phyloP scores from a whole-genome alignment of 2,113 vertebrate genomes.

The Sigmodon hispidus region DNA sequence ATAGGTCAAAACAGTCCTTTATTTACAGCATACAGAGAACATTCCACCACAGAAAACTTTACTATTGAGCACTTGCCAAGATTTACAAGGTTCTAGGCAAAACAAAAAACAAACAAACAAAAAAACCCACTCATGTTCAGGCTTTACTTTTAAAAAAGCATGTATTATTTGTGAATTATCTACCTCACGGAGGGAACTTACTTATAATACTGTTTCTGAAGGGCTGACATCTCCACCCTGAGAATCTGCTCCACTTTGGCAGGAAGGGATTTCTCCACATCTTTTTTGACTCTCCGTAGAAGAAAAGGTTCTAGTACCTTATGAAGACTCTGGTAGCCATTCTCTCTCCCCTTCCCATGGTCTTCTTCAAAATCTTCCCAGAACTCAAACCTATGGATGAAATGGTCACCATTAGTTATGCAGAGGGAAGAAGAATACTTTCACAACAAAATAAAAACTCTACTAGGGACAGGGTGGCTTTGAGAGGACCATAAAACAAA shows the following conservation, averaged over 20 bases:
- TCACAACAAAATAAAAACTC: not conserved
- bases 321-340: constrained; percentile 98
- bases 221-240: constrained; percentile 96
- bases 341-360: constrained; percentile 96
- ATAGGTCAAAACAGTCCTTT: too few species aligned
- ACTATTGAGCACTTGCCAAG: not conserved
- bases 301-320: constrained; percentile 98
- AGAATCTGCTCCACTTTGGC: constrained; percentile 99
- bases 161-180: not conserved
- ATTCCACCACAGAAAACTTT: not conserved
- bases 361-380: constrained; percentile 99
- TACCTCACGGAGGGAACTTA: constrained; percentile 77
- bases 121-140: not conserved
- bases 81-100: not conserved
- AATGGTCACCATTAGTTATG: not conserved
- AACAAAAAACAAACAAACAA: not conserved
- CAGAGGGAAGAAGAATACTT: not conserved
- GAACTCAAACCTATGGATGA: constrained; percentile 91
- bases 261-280: constrained; percentile 98
- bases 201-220: constrained; percentile 99
- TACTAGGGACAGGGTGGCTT: not conserved
- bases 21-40: too few species aligned
- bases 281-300: constrained; percentile 97
- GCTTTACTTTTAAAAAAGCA: not conserved
- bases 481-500: not conserved